phyloP scores from a whole-genome alignment of 2,888 invertebrate genomes.

The Brachypterus glaber region DNA sequence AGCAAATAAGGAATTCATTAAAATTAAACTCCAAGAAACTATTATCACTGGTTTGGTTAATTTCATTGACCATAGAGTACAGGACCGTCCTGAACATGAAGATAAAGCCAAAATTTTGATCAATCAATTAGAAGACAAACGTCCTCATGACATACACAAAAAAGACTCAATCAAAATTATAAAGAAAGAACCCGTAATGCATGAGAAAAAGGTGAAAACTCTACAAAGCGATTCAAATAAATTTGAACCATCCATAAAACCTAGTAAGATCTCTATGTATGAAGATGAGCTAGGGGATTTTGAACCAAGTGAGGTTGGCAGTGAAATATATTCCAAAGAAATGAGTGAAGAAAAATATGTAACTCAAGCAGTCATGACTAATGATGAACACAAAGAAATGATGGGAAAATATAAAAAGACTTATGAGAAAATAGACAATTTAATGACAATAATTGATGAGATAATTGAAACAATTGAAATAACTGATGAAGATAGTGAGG shows the following conservation, averaged over 20 bases:
- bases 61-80: conserved; percentile 21
- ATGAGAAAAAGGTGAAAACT: conserved; percentile 1
- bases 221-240: conserved; percentile 6
- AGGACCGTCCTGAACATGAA: conserved; percentile 5
- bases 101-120: conserved; percentile 4
- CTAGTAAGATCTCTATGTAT: neutral
- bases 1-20: conserved; percentile 43
- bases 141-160: too few species aligned
- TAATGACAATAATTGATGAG: conserved; percentile 37
- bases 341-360: conserved; percentile 6
- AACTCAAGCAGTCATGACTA: conserved; percentile 3
- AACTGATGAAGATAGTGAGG: conserved; percentile 26
- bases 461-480: conserved; percentile 38
- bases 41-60: conserved; percentile 30
- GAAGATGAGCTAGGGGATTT: conserved; percentile 5
- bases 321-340: conserved; percentile 6
- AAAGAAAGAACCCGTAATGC: conserved; percentile 1
- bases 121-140: conserved; percentile 1
- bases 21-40: conserved; percentile 37
- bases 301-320: conserved; percentile 3
- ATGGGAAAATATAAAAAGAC: conserved; percentile 30
- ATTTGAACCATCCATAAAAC: too few species aligned
- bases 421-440: conserved; percentile 35
- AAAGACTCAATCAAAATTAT: conserved; percentile 2
- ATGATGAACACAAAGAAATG: conserved; percentile 18